These are phyloP conservation scores for Onychostruthus taczanowskii DNA, from an alignment of 2,113 vertebrate species.

Conservation along the genomic window DNA sequence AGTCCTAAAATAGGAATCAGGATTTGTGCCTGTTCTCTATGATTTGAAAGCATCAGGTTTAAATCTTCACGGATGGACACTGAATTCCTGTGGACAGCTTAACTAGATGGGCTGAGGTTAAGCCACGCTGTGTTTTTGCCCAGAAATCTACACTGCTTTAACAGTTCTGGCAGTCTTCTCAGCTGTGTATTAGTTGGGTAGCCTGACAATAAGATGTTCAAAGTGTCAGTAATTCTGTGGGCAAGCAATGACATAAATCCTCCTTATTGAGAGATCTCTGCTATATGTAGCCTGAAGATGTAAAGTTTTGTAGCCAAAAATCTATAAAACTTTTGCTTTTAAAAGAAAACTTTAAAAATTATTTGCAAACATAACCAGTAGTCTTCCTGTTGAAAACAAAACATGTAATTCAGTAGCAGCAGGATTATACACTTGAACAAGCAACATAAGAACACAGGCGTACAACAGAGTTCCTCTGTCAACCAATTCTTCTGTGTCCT, in stretches of 20 bases:
- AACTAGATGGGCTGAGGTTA: not conserved
- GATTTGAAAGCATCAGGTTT: not conserved
- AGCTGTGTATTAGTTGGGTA: not conserved
- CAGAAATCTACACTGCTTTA: not conserved
- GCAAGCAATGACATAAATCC: not conserved
- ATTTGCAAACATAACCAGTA: not conserved
- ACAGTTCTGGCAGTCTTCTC: not conserved
- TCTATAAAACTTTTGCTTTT: not conserved
- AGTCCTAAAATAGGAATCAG: not conserved
- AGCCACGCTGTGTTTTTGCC: not conserved
- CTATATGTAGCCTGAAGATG: not conserved
- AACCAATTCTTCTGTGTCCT: not conserved
- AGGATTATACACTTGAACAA: not conserved
- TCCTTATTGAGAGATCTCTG: not conserved
- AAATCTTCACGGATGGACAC: not conserved
- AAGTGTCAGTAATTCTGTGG: not conserved
- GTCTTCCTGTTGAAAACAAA: not conserved
- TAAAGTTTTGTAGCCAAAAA: not conserved
- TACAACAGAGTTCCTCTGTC: not conserved
- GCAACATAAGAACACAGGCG: not conserved
- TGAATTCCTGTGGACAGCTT: not conserved
- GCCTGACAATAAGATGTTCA: not conserved
- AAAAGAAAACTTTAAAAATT: not conserved
- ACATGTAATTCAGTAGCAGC: not conserved
- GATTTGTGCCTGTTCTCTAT: not conserved